Percentiles rank a stretch among this genome's conserved stretches.
These are phyloP conservation scores for Cosmia trapezina DNA, from an alignment of 2,888 invertebrate genomes.

Conservation along the genomic window DNA sequence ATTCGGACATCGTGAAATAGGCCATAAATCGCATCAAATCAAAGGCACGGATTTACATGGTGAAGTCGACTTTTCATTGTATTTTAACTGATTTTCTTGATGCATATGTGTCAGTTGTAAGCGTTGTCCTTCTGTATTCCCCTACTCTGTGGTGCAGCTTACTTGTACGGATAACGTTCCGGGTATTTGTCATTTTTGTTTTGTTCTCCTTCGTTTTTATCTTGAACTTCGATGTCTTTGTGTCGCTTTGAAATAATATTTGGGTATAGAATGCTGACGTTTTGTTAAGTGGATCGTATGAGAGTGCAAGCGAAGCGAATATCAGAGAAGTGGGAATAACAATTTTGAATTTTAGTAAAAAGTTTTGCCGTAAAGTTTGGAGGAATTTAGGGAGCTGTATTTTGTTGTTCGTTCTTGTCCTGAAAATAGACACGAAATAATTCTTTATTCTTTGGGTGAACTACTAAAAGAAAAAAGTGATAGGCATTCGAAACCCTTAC, in stretches of 20 bases:
- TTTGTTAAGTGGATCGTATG: constrained; percentile 24
- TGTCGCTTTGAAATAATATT: constrained; percentile 50
- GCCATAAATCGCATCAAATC: background rate
- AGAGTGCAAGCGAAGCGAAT: constrained; percentile 11
- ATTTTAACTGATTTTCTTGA: background rate
- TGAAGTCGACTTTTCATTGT: background rate
- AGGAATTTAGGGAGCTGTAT: background rate
- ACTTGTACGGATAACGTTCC: constrained; percentile 47
- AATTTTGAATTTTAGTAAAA: constrained; percentile 19
- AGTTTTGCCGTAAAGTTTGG: background rate
- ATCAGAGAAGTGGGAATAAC: constrained; percentile 9
- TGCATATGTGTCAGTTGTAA: background rate
- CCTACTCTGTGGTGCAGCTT: constrained; percentile 14
- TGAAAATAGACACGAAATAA: too few species aligned
- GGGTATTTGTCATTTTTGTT: constrained; percentile 65
- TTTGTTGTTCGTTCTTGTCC: background rate
- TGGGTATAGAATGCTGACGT: constrained; percentile 35
- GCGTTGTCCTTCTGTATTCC: constrained; percentile 11
- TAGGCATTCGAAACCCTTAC: too few species aligned
- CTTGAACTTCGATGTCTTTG: constrained; percentile 50
- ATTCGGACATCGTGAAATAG: too few species aligned
- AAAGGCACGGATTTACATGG: too few species aligned
- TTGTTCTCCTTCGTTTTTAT: constrained; percentile 53
- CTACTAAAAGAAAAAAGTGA: too few species aligned
- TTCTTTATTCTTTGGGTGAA: too few species aligned